A percentile compares a stretch with the other conserved stretches of the same genome.
Evolutionary conservation across 2,888 invertebrate genomes (phyloP).

Genomic region (Chymomyza caudatula): DNA sequence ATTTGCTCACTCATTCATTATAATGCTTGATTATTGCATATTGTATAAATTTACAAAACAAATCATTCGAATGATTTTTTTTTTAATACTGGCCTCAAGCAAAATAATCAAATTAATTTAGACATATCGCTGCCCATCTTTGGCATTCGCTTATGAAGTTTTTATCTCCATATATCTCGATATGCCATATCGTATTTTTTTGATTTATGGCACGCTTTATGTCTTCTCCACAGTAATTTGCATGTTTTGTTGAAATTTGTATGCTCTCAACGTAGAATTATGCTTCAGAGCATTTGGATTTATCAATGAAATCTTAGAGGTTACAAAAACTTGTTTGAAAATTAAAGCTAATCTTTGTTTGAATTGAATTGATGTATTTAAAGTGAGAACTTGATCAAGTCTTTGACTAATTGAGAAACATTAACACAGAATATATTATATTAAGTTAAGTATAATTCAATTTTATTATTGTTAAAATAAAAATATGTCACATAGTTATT

Average conservation of each 20-base stretch:
- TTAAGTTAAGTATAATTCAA: too few relatives aligned
- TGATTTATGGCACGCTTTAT: background rate
- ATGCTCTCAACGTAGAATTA: background rate
- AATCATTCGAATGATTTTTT: background rate
- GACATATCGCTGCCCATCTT: slow-evolving; percentile 36
- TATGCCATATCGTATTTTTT: background rate
- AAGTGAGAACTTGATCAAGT: background rate
- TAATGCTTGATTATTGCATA: background rate
- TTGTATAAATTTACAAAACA: background rate
- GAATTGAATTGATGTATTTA: background rate
- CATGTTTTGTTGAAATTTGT: background rate
- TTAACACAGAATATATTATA: background rate
- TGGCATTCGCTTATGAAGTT: slow-evolving; percentile 18
- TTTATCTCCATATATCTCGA: background rate
- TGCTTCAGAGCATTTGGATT: background rate
- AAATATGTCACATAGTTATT: too few relatives aligned
- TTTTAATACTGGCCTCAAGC: slow-evolving; percentile 15
- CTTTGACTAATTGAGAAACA: background rate
- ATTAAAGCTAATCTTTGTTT: background rate
- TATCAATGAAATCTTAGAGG: background rate
- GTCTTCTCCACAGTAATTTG: background rate
- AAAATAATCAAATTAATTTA: slow-evolving; percentile 47
- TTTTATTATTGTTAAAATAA: too few relatives aligned
- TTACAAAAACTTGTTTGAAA: background rate
- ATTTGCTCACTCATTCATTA: slow-evolving; percentile 1